These are phyloP conservation scores for Malachius bipustulatus DNA, from an alignment of 2,888 invertebrate genomes.

Conservation along the genomic window DNA sequence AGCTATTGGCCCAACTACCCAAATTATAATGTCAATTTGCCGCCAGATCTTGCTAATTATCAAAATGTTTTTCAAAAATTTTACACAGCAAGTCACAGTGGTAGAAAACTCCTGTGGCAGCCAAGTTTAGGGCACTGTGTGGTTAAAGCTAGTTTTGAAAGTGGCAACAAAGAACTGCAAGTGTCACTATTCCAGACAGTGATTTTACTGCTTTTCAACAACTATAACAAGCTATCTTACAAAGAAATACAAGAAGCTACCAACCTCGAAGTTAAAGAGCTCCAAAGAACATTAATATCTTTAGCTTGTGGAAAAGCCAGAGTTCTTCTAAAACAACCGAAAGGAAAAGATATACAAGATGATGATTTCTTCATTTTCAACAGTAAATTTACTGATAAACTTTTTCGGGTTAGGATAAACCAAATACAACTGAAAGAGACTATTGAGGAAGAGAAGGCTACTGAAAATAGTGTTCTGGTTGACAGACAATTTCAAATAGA, in stretches of 20 bases:
- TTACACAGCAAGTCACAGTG: conserved; percentile 90
- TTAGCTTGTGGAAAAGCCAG: conserved; percentile 86
- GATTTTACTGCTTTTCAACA: conserved; percentile 85
- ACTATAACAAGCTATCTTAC: conserved; percentile 62
- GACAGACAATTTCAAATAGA: conserved; percentile 99
- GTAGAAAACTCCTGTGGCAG: conserved; percentile 95
- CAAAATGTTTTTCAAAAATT: conserved; percentile 93
- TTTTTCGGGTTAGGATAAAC: conserved; percentile 95
- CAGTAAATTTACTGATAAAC: conserved; percentile 81
- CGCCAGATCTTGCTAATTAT: conserved; percentile 73
- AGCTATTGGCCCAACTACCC: conserved; percentile 98
- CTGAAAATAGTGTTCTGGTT: conserved; percentile 93
- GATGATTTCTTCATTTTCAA: conserved; percentile 78
- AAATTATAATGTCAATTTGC: conserved; percentile 77
- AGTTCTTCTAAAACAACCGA: conserved; percentile 74
- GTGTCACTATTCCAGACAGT: conserved; percentile 94
- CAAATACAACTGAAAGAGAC: conserved; percentile 76
- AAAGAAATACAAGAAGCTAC: conserved; percentile 80
- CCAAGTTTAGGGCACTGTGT: conserved; percentile 91
- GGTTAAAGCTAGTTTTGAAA: conserved; percentile 71
- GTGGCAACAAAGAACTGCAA: conserved; percentile 84
- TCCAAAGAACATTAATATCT: conserved; percentile 86
- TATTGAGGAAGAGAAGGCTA: conserved; percentile 81
- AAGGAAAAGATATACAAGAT: conserved; percentile 70
- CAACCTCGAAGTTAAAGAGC: conserved; percentile 83